Evolutionary conservation across 2,113 vertebrate genomes (phyloP).

Genomic region (Proterorhinus semilunaris): DNA sequence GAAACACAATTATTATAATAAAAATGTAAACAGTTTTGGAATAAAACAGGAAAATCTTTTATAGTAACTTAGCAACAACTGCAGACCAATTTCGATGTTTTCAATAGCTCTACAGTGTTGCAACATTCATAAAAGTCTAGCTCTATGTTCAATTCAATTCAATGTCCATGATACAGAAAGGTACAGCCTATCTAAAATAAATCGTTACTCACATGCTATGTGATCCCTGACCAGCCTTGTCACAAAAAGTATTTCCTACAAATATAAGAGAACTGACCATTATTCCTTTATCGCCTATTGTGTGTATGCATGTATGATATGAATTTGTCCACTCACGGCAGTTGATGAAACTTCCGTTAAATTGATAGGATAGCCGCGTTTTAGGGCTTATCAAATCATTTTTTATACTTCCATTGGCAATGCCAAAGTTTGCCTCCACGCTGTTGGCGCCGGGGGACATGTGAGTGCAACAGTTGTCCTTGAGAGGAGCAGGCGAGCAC

Average conservation of each 20-base stretch:
- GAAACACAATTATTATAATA: no score
- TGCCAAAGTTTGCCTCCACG: constrained; percentile 1
- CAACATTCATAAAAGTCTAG: no score
- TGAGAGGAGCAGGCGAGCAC: constrained; percentile 41
- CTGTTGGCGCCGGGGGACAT: background rate
- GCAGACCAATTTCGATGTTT: no score
- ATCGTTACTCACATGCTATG: constrained; percentile 53
- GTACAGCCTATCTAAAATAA: background rate
- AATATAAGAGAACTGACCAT: constrained; percentile 1
- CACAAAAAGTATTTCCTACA: constrained; percentile 57
- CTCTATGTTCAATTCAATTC: no score
- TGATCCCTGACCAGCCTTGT: background rate
- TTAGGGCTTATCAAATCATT: fast-evolving
- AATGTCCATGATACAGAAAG: no score
- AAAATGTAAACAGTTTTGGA: no score
- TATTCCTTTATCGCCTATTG: background rate
- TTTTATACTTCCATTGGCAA: background rate
- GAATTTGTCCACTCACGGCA: constrained; percentile 64
- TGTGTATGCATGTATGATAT: background rate
- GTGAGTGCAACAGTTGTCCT: constrained; percentile 57
- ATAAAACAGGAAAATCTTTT: no score
- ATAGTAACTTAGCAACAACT: no score
- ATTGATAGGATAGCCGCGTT: constrained; percentile 17
- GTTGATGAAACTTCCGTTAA: fast-evolving
- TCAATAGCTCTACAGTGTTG: no score